Evolutionary conservation across 2,888 invertebrate species (phyloP).

Genomic region (Dione juno): DNA sequence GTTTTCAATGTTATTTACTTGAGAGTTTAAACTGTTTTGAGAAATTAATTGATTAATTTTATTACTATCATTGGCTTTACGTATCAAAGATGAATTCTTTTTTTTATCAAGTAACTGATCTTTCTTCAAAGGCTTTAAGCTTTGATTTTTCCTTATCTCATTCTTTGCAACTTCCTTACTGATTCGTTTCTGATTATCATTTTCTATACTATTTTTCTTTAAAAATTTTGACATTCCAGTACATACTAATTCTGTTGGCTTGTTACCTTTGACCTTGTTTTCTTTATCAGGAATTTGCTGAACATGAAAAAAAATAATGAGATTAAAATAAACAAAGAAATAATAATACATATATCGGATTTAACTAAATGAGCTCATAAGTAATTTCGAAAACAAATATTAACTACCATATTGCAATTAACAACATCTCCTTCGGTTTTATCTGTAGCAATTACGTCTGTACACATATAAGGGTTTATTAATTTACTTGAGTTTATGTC

Average conservation of each 20-base stretch:
- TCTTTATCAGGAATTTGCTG: neutral
- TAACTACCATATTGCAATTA: constrained; percentile 1
- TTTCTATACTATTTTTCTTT: constrained; percentile 5
- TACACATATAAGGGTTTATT: neutral
- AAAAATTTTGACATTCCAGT: neutral
- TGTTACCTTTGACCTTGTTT: neutral
- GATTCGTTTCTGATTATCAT: neutral
- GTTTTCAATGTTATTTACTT: neutral
- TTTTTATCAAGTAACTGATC: constrained; percentile 8
- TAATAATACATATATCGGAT: neutral
- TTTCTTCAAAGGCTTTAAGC: neutral
- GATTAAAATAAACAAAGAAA: neutral
- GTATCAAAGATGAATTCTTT: constrained; percentile 1
- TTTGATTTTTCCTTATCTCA: constrained; percentile 3
- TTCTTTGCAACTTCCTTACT: neutral
- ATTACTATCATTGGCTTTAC: constrained; percentile 9
- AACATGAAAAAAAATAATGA: neutral
- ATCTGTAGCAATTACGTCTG: constrained; percentile 5
- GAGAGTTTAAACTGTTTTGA: neutral
- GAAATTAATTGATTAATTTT: constrained; percentile 4
- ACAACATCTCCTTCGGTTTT: constrained; percentile 2
- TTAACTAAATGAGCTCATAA: neutral
- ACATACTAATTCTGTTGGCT: neutral
- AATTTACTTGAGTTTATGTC: neutral
- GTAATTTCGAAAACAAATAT: neutral